Conservation (phyloP, 2,113 vertebrate species). For the Gadus macrocephalus region DNA sequence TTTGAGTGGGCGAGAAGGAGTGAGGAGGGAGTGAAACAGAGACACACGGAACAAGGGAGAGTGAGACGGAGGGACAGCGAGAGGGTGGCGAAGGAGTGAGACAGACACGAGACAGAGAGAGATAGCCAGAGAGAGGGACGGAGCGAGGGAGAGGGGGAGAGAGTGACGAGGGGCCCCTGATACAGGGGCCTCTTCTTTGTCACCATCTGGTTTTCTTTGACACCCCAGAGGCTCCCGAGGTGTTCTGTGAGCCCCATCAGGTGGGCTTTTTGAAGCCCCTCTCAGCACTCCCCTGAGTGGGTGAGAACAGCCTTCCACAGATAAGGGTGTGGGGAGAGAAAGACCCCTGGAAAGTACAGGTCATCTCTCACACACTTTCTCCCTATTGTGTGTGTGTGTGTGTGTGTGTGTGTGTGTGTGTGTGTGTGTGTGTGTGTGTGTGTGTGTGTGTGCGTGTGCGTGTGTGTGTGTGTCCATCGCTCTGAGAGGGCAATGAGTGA, state of each 20-base stretch:
- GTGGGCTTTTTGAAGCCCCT: constrained; percentile 47
- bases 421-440: constrained; percentile 14
- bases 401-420: constrained; percentile 25
- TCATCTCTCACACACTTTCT: too few relatives aligned
- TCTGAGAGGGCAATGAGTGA: constrained; percentile 62
- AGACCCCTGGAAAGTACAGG: constrained; percentile 38
- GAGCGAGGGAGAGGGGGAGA: too few relatives aligned
- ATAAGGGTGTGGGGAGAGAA: constrained; percentile 56
- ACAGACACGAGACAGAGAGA: constrained; percentile 13
- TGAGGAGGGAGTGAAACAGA: background rate
- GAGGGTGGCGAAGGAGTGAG: too few relatives aligned
- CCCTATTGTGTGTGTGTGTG: constrained; percentile 12
- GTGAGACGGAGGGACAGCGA: too few relatives aligned
- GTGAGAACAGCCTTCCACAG: constrained; percentile 65
- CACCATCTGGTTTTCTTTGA: constrained; percentile 59
- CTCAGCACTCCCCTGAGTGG: constrained; percentile 67
- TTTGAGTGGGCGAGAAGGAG: too few relatives aligned
- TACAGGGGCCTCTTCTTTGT: constrained; percentile 45
- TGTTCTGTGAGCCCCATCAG: constrained; percentile 49
- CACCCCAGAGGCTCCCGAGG: constrained; percentile 45
- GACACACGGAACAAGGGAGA: too few relatives aligned
- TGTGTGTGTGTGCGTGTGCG: constrained; percentile 8
- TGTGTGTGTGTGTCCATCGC: constrained; percentile 29
- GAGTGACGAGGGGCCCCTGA: constrained; percentile 7
- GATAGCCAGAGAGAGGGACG: too few relatives aligned